A percentile compares a stretch with the other conserved stretches of the same genome.
phyloP scores from a whole-genome alignment of 2,113 vertebrate species.

The Pseudorhombus dupliciocellatus region DNA sequence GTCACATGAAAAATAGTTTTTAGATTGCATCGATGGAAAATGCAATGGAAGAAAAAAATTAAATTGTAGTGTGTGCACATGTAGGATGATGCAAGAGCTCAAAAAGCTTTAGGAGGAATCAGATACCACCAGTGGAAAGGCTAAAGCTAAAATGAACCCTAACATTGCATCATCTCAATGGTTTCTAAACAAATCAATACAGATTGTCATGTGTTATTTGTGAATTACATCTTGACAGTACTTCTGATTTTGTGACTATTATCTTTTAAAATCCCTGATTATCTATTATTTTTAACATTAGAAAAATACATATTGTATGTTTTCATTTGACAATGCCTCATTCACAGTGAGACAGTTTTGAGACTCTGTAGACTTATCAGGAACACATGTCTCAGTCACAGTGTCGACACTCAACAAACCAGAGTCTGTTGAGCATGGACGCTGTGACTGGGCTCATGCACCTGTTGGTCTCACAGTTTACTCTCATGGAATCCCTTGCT shows the following conservation, averaged over 20 bases:
- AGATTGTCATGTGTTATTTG: not conserved
- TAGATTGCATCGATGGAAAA: not conserved
- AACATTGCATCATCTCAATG: not conserved
- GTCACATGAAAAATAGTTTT: not conserved
- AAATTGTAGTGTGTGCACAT: too few species aligned
- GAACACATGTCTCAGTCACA: not conserved
- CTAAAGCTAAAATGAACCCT: too few species aligned
- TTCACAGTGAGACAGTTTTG: slow-evolving; percentile 6
- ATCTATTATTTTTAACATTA: slow-evolving; percentile 4
- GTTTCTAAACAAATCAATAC: not conserved
- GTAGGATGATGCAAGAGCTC: too few species aligned
- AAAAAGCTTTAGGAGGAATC: too few species aligned
- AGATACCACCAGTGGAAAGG: too few species aligned
- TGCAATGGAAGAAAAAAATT: too few species aligned
- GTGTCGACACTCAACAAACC: too few species aligned
- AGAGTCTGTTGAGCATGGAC: not conserved
- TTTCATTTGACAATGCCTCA: not conserved
- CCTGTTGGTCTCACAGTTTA: not conserved
- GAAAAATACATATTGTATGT: not conserved
- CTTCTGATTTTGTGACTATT: not conserved
- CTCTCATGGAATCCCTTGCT: not conserved
- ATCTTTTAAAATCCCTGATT: not conserved
- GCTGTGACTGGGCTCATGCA: not conserved
- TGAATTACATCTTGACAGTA: not conserved
- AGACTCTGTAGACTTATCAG: not conserved